A percentile compares a stretch with the other conserved stretches of the same genome.
phyloP scores from a whole-genome alignment of 2,797 vertebrate genomes.

The Anisognathus igniventris region DNA sequence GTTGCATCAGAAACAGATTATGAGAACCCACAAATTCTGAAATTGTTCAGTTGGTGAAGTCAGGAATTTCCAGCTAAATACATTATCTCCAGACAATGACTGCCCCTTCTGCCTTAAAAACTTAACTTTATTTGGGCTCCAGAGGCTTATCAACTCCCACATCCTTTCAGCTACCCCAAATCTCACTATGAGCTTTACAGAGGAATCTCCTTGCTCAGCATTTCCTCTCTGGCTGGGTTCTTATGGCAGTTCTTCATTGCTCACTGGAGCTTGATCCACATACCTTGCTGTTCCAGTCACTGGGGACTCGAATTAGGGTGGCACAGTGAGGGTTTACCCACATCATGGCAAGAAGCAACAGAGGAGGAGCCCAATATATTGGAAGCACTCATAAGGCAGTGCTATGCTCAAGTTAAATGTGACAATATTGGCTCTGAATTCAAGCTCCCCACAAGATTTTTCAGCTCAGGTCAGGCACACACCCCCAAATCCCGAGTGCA shows the following conservation, averaged over 20 bases:
- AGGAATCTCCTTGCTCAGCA: neutral
- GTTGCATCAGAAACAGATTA: neutral
- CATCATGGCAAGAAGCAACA: neutral
- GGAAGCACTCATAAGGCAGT: neutral
- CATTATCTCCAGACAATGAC: neutral
- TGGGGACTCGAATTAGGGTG: neutral
- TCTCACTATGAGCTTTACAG: neutral
- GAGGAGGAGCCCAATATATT: neutral
- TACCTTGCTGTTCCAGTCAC: neutral
- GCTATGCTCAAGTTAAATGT: neutral
- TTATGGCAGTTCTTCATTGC: neutral
- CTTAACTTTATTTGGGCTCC: neutral
- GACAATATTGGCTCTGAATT: neutral
- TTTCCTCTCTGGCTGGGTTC: neutral
- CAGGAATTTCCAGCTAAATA: neutral
- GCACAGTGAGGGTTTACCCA: neutral
- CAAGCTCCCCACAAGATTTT: neutral
- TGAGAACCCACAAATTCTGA: neutral
- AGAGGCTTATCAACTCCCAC: neutral
- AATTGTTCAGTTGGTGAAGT: neutral
- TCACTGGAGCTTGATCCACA: fast-evolving
- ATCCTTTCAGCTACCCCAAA: neutral
- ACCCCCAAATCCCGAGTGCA: fast-evolving
- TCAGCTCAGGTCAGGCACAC: neutral
- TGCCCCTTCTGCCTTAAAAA: neutral